phyloP scores from a whole-genome alignment of 2,797 vertebrate genomes.

The Tadarida brasiliensis region DNA sequence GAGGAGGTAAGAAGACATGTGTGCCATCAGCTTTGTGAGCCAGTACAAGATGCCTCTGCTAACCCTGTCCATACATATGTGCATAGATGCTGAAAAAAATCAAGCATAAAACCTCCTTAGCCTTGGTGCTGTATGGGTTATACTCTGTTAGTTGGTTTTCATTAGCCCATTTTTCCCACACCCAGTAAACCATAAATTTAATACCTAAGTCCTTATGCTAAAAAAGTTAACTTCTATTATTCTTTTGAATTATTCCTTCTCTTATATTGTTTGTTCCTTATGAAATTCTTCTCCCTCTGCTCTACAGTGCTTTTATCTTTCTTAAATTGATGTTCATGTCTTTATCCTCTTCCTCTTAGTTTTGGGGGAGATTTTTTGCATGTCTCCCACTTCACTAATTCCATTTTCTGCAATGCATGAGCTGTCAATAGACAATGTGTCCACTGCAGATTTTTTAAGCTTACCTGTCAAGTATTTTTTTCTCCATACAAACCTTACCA shows the following conservation, averaged over 20 bases:
- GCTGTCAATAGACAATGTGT: not conserved
- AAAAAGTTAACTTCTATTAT: not conserved
- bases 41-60: no score
- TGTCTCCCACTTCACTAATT: not conserved
- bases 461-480: not conserved
- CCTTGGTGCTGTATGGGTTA: not conserved
- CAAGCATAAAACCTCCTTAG: not conserved
- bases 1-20: no score
- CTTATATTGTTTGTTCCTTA: not conserved
- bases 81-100: not conserved
- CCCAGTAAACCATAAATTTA: constrained; percentile 22
- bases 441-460: not conserved
- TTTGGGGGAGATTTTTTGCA: not conserved
- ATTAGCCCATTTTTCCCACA: not conserved
- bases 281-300: not conserved
- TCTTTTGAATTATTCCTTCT: constrained; percentile 28
- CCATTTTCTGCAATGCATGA: not conserved
- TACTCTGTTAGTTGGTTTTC: not conserved
- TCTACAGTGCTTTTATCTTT: not conserved
- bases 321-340: not conserved
- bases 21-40: no score
- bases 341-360: constrained; percentile 1
- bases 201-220: constrained; percentile 5
- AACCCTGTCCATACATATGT: no score
- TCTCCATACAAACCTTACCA: not conserved